Base-by-base conservation (phyloP, 2,888 invertebrate species). In the Parnassius mnemosyne region DNA sequence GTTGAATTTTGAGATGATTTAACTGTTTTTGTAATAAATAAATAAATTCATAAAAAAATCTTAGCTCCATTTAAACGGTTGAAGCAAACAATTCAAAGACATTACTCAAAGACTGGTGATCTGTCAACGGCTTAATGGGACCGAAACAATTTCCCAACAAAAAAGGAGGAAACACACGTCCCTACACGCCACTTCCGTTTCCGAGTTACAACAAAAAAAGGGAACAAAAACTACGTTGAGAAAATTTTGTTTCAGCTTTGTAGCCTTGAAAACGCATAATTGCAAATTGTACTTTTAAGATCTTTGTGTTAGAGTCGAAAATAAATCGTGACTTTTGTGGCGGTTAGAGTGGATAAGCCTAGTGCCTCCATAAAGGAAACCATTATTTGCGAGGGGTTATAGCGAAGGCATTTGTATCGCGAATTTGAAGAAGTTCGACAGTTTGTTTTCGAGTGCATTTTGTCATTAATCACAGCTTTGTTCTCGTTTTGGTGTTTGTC, bases 381-480 rank as follows among this genome's bases (percentile, higher is more conserved):
- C 89, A 91, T 91, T 91, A 91, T 90, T 91, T 88, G 75, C 84
- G 87, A 85, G 85, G 87, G 87, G 88, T 86, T 85, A 85, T 83
- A 82, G 79, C 75, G 76, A 80, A 83, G 82, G 85, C 89, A 87
- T 90, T 90, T 90, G 90, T 91, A 89, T 89, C 77, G 87, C 76
- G 88, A 83, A 88, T 90, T 90, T 89, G 90, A 90, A 89, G 89
- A 89, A 91, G 85, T 90, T 91, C 90, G 90, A 90, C 90, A 90
- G 90, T 91, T 89, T 88, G 90, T 89, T 86, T 84, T 85, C 89
- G 86, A 92, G 92, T 92, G 92, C 92, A 92, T 91, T 91, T 89
- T 73, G 79, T 88, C 88, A 92, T 91, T 89, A 87, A 91, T 89
- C 87, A 91, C 85, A 87, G 89, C 89, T 90, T 89, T 90, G 90